Evolutionary conservation across 2,797 vertebrate genomes (phyloP).

Genomic region (Prionace glauca): DNA sequence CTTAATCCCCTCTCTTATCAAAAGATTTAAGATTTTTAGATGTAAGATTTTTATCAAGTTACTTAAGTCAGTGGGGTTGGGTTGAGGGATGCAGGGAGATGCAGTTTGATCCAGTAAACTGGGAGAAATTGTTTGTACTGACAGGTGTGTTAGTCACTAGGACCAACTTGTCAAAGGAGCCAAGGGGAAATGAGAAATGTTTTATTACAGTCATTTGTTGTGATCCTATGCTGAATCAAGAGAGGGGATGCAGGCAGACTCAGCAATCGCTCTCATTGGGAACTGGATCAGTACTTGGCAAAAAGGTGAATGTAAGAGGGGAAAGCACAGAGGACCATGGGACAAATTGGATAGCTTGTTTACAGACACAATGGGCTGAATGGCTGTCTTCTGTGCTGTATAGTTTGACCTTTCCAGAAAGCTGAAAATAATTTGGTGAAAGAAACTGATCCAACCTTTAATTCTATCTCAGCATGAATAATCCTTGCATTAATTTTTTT

Average conservation of each 20-base stretch:
- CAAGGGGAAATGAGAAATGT: neutral
- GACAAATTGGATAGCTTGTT: neutral
- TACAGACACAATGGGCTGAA: neutral
- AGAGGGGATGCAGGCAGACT: neutral
- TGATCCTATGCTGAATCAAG: neutral
- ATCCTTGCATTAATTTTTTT: neutral
- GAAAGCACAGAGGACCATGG: no score
- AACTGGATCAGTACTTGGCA: neutral
- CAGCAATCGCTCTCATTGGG: no score
- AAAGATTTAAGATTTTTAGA: no score
- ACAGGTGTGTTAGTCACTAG: neutral
- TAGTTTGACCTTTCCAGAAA: neutral
- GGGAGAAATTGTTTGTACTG: neutral
- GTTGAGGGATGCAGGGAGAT: no score
- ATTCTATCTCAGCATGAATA: neutral
- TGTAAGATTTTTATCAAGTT: neutral
- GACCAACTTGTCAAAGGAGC: neutral
- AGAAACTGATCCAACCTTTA: neutral
- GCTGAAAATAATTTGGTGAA: neutral
- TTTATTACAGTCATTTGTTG: neutral
- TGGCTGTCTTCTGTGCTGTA: neutral
- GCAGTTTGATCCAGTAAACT: neutral
- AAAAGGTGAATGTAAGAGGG: neutral
- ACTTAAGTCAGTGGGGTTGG: neutral
- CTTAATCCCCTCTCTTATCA: no score